Evolutionary conservation across 2,888 invertebrate species (phyloP).

Genomic region (Molorchus minor): DNA sequence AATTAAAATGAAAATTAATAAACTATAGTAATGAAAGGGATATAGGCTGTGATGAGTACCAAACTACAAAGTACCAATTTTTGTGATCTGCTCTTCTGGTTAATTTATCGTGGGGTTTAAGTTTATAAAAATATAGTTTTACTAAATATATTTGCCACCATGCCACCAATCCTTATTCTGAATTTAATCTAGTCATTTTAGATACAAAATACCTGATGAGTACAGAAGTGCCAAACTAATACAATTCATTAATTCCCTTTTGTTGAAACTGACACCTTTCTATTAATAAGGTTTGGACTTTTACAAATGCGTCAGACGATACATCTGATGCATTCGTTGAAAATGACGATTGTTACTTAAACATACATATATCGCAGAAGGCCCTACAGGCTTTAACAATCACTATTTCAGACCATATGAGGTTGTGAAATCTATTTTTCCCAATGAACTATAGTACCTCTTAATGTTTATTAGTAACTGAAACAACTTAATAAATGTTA

Average conservation of each 20-base stretch:
- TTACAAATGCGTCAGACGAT: slow-evolving; percentile 28
- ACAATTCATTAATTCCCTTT: not conserved
- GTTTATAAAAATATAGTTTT: too few species aligned
- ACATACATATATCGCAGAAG: slow-evolving; percentile 47
- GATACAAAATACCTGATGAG: not conserved
- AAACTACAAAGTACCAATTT: too few species aligned
- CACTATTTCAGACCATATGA: slow-evolving; percentile 56
- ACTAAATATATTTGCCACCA: too few species aligned
- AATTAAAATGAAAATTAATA: too few species aligned
- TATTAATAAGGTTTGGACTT: slow-evolving; percentile 24
- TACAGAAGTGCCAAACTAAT: slow-evolving; percentile 4
- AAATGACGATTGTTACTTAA: slow-evolving; percentile 44
- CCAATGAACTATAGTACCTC: slow-evolving; percentile 19
- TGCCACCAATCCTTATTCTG: not conserved
- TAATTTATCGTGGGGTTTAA: too few species aligned
- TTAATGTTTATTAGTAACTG: slow-evolving; percentile 17
- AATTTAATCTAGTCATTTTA: not conserved
- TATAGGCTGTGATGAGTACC: too few species aligned
- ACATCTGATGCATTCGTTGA: slow-evolving; percentile 27
- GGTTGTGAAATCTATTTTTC: slow-evolving; percentile 59
- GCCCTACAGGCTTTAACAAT: slow-evolving; percentile 54
- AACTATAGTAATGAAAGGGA: too few species aligned
- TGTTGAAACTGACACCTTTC: slow-evolving; percentile 20
- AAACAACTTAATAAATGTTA: slow-evolving; percentile 10
- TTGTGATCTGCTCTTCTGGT: too few species aligned